Evolutionary conservation across 2,797 vertebrate genomes (phyloP).

Genomic region (Setipinna tenuifilis): DNA sequence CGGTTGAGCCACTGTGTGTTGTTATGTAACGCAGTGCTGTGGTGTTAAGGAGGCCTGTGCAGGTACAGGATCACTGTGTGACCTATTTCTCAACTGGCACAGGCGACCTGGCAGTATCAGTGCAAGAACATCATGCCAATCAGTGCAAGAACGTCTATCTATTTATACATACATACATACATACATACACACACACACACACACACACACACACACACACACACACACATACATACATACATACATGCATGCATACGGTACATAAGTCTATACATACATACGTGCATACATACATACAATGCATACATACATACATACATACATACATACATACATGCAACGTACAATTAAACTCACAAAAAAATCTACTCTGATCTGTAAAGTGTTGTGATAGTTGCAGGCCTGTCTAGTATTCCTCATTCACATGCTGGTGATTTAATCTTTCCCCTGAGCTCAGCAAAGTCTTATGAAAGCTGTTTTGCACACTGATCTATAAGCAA

Average conservation of each 20-base stretch:
- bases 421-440: not conserved
- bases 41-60: too few species aligned
- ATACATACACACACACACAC: not conserved
- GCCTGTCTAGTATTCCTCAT: not conserved
- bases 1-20: too few species aligned
- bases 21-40: too few species aligned
- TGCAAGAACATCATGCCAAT: too few species aligned
- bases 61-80: too few species aligned
- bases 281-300: constrained; percentile 51
- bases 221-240: constrained; percentile 3
- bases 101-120: too few species aligned
- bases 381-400: not conserved
- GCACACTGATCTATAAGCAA: not conserved
- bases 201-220: constrained; percentile 10
- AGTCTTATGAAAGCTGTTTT: not conserved
- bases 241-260: constrained; percentile 44
- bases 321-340: too few species aligned
- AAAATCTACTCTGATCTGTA: too few species aligned
- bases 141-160: too few species aligned
- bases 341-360: too few species aligned
- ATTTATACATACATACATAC: not conserved
- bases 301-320: too few species aligned
- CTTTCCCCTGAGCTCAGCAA: not conserved
- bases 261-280: constrained; percentile 39
- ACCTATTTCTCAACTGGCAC: too few species aligned